Conservation (phyloP, 1,140 invertebrate genomes). For the Nephila pilipes region DNA sequence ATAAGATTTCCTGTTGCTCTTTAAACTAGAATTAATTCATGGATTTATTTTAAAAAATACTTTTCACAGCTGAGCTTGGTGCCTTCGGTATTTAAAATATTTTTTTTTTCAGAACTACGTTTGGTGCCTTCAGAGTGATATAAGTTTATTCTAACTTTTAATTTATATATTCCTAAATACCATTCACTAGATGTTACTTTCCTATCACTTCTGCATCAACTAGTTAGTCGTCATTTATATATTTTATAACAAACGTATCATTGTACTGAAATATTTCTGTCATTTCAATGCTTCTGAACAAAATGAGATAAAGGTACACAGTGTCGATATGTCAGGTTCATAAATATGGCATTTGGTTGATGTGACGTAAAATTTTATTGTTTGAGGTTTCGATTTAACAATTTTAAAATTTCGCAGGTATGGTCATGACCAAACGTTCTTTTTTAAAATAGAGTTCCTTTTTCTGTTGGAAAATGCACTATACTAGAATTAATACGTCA, state of each 20-base stretch:
- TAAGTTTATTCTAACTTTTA: background rate
- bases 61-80: background rate
- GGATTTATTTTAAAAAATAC: background rate
- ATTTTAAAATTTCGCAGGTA: background rate
- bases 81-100: conserved; percentile 2
- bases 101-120: background rate
- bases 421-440: background rate
- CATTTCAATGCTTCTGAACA: background rate
- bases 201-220: background rate
- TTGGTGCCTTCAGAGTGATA: background rate
- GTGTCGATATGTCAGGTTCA: background rate
- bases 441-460: background rate
- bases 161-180: background rate
- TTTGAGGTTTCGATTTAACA: too few species aligned
- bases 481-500: background rate
- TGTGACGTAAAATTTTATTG: background rate
- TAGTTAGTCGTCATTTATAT: background rate
- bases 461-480: background rate
- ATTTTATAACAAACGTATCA: background rate
- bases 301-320: background rate
- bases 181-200: background rate
- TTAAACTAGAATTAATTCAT: too few species aligned
- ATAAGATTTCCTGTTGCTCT: too few species aligned
- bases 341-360: background rate
- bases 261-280: background rate